Evolutionary conservation across 2,888 invertebrate species (phyloP), one percentile per base, ranked within the genome.

Genomic region (Drosophila antonietae): DNA sequence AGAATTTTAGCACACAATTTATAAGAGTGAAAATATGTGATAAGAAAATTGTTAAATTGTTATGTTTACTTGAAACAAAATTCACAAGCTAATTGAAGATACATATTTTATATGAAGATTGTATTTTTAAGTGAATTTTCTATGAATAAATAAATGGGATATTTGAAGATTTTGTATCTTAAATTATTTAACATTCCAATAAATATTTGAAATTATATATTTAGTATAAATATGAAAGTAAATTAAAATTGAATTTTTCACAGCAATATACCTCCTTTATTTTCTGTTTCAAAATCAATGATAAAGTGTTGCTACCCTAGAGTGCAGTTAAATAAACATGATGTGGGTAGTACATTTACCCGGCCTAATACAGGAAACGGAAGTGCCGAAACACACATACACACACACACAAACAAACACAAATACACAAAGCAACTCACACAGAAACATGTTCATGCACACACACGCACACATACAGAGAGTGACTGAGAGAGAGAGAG

Each of bases 361-460:
- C 73, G 75, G 87, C 78, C 83, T 83, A 83, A 89, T 67, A 78
- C 88, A 81, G 84, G 84, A 84, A 84, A 57, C 89, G 84, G 84
- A 84, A 84, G 82, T 88, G 76, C 84, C 68, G 71, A 76, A 84
- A 89, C 71, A 71, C 68, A 74, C 57, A 80, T 57, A 69, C 57
- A 68, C 44, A 69, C 33, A 69, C 35, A 63, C 62, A 60, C 20
- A 39, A 14, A 58, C 47, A 65, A 10, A 47, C 39, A 67, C 28
- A 59, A n/a, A 69, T 12, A 61, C 20, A 63, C 12, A 31, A 10
- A 53, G 43, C 23, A 46, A 64, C 33, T 41, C 18, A 55, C 43
- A 43, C n/a, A 31, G 31, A 15, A 41, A 55, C 37, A 37, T 14
- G 37, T 53, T 58, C 55, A 66, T 20, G 23, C 23, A 56, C 15